Conservation (phyloP, 2,888 invertebrate genomes). For the Oscheius myriophilus region DNA sequence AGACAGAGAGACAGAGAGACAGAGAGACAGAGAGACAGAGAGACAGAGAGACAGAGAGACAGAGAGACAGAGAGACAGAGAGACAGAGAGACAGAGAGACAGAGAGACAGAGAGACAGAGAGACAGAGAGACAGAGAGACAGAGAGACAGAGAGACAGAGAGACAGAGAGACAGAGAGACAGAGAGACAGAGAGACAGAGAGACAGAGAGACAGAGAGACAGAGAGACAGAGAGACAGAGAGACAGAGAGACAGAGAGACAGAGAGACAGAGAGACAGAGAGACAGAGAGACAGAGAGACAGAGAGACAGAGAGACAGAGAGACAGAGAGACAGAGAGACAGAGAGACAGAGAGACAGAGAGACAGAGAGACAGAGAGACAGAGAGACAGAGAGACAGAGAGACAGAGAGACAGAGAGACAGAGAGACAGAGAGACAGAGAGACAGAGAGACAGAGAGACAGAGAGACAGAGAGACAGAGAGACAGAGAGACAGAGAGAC, state of each 20-base stretch:
- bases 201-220: neutral
- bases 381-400: constrained; percentile 4
- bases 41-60: constrained; percentile 2
- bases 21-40: constrained; percentile 2
- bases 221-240: constrained; percentile 3
- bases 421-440: neutral
- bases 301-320: constrained; percentile 5
- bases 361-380: neutral
- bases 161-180: neutral
- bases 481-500: constrained; percentile 2
- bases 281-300: neutral
- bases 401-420: neutral
- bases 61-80: neutral
- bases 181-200: neutral
- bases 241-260: neutral
- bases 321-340: neutral
- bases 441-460: neutral
- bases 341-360: neutral
- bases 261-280: neutral
- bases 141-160: constrained; percentile 1
- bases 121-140: constrained; percentile 1
- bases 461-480: constrained; percentile 2
- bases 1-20: neutral
- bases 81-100: neutral
- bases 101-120: neutral